These are phyloP conservation scores for Propithecus deckenii DNA, from an alignment of 2,797 vertebrate species.

Conservation along the genomic window DNA sequence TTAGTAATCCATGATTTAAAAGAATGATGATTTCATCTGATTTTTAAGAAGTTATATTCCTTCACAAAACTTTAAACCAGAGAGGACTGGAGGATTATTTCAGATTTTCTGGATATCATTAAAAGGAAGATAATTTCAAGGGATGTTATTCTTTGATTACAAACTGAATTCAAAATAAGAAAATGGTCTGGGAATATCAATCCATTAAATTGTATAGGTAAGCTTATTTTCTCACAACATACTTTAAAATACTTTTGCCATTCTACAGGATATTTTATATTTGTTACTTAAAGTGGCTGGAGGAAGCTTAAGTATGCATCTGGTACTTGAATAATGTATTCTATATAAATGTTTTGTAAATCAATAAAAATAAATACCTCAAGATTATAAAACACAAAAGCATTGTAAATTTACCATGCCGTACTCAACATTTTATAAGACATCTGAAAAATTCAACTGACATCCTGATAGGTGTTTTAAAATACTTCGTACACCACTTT, in stretches of 20 bases:
- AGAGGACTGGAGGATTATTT: neutral
- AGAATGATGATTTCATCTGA: neutral
- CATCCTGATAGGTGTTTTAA: neutral
- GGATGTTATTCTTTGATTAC: neutral
- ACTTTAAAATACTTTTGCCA: neutral
- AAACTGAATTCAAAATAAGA: neutral
- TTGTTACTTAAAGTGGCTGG: neutral
- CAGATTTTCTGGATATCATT: neutral
- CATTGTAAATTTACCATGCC: neutral
- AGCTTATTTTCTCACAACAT: neutral
- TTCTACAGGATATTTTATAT: neutral
- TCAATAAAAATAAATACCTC: neutral
- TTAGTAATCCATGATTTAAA: neutral
- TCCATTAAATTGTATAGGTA: neutral
- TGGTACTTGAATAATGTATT: neutral
- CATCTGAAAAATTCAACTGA: constrained; percentile 9
- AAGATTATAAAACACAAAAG: neutral
- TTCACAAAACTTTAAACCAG: neutral
- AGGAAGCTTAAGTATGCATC: neutral
- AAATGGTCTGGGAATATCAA: neutral
- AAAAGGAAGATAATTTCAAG: neutral
- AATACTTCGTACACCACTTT: neutral
- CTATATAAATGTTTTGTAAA: neutral
- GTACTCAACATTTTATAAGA: neutral
- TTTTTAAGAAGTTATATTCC: neutral